Conservation (phyloP, 2,888 invertebrate genomes). For the Toxonevra muliebris region DNA sequence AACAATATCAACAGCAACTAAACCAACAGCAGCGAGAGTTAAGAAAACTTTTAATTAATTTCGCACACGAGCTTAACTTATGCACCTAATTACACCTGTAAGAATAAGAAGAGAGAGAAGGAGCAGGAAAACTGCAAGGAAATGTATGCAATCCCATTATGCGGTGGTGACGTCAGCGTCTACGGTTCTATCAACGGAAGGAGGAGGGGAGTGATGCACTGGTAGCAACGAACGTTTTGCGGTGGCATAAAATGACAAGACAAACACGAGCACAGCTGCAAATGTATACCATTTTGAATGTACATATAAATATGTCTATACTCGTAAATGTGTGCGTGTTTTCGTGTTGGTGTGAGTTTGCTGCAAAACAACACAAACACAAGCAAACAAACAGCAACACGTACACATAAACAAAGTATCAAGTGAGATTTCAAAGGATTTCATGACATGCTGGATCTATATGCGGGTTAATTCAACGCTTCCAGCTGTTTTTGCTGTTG, state of each 20-base stretch:
- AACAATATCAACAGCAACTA: constrained; percentile 17
- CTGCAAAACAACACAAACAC: neutral
- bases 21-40: constrained; percentile 13
- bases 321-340: constrained; percentile 15
- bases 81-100: constrained; percentile 46
- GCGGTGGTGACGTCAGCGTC: constrained; percentile 25
- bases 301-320: constrained; percentile 38
- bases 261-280: constrained; percentile 9
- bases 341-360: neutral
- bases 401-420: constrained; percentile 5
- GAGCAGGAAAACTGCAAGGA: constrained; percentile 4
- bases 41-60: constrained; percentile 48
- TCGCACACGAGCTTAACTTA: constrained; percentile 46
- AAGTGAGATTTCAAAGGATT: constrained; percentile 14
- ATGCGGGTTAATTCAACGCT: neutral
- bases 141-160: constrained; percentile 26
- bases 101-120: constrained; percentile 25
- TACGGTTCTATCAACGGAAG: constrained; percentile 16
- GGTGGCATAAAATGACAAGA: neutral
- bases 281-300: constrained; percentile 11
- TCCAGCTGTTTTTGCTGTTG: neutral
- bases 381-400: neutral
- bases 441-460: neutral
- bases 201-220: constrained; percentile 6
- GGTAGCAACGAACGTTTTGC: neutral